Evolutionary conservation across 2,797 vertebrate species (phyloP), one percentile per base, ranked within the genome.

Genomic region (Tinamus major): DNA sequence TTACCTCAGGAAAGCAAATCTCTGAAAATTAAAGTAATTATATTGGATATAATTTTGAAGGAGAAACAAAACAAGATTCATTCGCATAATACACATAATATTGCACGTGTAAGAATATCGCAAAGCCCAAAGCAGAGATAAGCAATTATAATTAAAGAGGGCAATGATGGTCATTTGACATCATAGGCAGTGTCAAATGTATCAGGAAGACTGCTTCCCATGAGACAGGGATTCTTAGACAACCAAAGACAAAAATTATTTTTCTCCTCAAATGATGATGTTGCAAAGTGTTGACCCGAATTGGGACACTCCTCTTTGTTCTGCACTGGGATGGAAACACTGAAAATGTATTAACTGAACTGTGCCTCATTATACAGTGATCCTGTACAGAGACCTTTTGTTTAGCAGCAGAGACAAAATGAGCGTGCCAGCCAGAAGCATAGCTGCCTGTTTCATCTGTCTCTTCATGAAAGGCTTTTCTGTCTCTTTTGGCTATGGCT

Each of bases 311-410:
- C 87, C 49, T 96, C 87, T 98, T 98, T 98, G 97, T 98, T 97
- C 97, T 97, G 96, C 97, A 97, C 85, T 97, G 96, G 97, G 95
- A 98, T 56, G 93, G 97, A 98, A 98, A 98, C 96, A 96, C 80
- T 96, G 96, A 96, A 97, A 97, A 97, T 96, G 94, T 97, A 97
- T 98, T 98, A 98, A 98, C 96, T 95, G 97, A 98, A 97, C 96
- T 61, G 86, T 69, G 62, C 93, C 97, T 98, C 98, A 98, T 99
- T 98, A 98, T 96, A 77, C 95, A 87, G 91, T 96, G 97, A 96
- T 94, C 96, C 97, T 70, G 92, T 95, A 97, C 95, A 98, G 97
- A 97, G 97, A 97, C 71, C 97, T 98, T 98, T 98, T 98, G 98
- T 98, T 98, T 96, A 92, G 95, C 87, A 96, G 84, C 88, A 96